Percentiles rank a stretch among this genome's conserved stretches.
Evolutionary conservation across 2,888 invertebrate genomes (phyloP).

Genomic region (Leptopilina drosophilae): DNA sequence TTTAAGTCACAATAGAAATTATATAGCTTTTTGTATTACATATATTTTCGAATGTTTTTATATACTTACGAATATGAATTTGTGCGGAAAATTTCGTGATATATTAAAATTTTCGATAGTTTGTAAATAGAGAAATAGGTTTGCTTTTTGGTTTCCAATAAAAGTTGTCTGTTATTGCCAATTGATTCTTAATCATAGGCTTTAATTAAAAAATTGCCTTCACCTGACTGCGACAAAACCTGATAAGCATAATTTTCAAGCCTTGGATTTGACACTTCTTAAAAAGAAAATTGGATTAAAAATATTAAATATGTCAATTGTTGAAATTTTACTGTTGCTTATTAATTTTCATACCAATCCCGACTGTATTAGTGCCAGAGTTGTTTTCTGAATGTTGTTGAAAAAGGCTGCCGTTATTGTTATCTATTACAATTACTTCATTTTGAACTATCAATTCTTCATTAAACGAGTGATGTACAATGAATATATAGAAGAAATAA

Average conservation of each 20-base stretch:
- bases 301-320: not conserved
- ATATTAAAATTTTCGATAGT: slow-evolving; percentile 30
- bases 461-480: not conserved
- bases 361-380: not conserved
- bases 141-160: slow-evolving; percentile 36
- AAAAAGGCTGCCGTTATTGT: not conserved
- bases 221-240: slow-evolving; percentile 31
- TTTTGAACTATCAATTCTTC: not conserved
- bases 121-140: slow-evolving; percentile 34
- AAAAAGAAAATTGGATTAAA: not conserved
- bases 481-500: not conserved
- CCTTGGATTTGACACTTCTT: slow-evolving; percentile 2
- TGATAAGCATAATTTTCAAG: not conserved
- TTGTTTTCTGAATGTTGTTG: not conserved
- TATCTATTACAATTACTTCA: not conserved
- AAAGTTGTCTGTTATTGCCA: slow-evolving; percentile 15
- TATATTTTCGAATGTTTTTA: not conserved
- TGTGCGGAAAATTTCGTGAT: slow-evolving; percentile 41
- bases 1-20: slow-evolving; percentile 9
- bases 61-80: slow-evolving; percentile 35
- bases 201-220: slow-evolving; percentile 42
- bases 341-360: not conserved
- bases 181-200: slow-evolving; percentile 37
- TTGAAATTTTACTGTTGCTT: not conserved
- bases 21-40: not conserved